phyloP scores from a whole-genome alignment of 2,888 invertebrate genomes.

The Agonopterix alstromeriana region DNA sequence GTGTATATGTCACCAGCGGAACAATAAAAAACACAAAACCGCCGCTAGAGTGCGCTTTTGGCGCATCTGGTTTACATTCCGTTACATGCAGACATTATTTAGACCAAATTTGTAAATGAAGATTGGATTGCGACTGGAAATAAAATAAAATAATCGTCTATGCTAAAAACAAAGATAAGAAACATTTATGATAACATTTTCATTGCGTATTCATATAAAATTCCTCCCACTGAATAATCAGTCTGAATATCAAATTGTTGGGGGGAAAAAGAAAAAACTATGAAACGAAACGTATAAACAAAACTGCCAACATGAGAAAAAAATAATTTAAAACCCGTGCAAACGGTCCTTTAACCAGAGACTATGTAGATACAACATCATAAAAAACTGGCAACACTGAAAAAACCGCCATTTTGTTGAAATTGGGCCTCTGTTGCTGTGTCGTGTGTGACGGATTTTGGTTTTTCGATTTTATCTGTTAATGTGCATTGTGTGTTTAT shows the following conservation, averaged over 20 bases:
- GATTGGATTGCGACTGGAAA: too few relatives aligned
- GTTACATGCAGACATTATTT: conserved; percentile 10
- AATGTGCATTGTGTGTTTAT: too few relatives aligned
- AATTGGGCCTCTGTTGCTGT: background rate
- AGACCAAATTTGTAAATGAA: too few relatives aligned
- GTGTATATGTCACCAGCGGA: conserved; percentile 34
- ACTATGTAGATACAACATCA: background rate
- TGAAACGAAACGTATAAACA: background rate
- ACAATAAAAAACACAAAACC: conserved; percentile 22
- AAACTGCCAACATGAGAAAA: background rate
- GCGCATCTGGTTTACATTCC: conserved; percentile 12
- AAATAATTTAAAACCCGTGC: background rate
- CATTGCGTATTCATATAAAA: too few relatives aligned
- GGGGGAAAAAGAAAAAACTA: background rate
- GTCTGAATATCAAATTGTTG: too few relatives aligned
- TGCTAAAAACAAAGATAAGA: too few relatives aligned
- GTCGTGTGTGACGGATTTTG: background rate
- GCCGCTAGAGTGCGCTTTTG: conserved; percentile 34
- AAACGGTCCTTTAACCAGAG: background rate
- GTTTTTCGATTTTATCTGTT: too few relatives aligned
- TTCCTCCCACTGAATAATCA: too few relatives aligned
- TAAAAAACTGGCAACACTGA: background rate
- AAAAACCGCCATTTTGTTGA: background rate
- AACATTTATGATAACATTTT: too few relatives aligned
- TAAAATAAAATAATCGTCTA: too few relatives aligned